Percentiles rank a stretch among this genome's conserved stretches.
Evolutionary conservation across 1,140 invertebrate genomes (phyloP).

Genomic region (Teleogryllus occipitalis): DNA sequence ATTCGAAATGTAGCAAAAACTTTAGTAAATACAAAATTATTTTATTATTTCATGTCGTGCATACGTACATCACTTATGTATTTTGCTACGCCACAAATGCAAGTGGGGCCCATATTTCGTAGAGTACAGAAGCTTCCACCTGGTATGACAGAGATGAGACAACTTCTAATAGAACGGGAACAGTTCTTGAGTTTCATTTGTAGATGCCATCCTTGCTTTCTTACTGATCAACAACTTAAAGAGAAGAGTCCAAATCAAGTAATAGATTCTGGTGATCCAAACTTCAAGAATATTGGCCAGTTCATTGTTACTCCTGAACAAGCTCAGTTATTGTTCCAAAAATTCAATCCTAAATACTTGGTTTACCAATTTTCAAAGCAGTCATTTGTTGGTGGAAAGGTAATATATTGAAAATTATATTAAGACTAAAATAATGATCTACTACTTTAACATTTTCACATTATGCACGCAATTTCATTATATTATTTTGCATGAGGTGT

Average conservation of each 20-base stretch:
- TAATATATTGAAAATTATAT: background rate
- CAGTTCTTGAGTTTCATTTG: background rate
- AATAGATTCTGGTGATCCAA: background rate
- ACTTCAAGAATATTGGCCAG: background rate
- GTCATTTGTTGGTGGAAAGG: background rate
- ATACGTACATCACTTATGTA: conserved; percentile 39
- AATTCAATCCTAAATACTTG: background rate
- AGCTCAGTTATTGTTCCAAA: background rate
- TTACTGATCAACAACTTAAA: background rate
- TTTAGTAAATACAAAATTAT: conserved; percentile 36
- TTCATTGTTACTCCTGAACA: background rate
- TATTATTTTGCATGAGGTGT: background rate
- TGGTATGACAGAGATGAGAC: background rate
- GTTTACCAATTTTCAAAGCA: background rate
- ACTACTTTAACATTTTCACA: background rate
- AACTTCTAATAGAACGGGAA: background rate
- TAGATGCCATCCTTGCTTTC: background rate
- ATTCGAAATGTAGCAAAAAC: conserved; percentile 41
- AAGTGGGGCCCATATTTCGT: conserved; percentile 30
- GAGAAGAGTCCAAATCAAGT: background rate
- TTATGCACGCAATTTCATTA: conserved; percentile 12
- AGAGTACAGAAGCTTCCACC: conserved; percentile 35
- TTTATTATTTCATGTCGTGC: conserved; percentile 40
- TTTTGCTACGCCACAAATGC: conserved; percentile 38
- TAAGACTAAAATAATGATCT: background rate